Evolutionary conservation across 2,888 invertebrate genomes (phyloP).

Genomic region (Iphiclides podalirius): DNA sequence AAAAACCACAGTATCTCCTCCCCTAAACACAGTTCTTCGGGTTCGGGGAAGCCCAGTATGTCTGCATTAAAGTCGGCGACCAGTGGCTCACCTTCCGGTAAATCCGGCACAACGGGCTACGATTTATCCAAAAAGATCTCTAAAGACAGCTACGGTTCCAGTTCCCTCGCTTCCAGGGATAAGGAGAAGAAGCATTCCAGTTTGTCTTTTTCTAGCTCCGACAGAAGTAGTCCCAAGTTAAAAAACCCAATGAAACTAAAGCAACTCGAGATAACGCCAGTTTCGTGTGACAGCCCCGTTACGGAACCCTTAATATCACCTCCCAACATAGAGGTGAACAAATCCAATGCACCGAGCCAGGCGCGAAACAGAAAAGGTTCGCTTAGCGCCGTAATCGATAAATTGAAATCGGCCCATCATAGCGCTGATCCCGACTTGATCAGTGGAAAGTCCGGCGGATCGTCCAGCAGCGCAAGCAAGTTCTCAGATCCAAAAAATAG

Average conservation of each 20-base stretch:
- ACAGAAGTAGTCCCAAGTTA: constrained; percentile 82
- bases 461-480: constrained; percentile 61
- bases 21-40: constrained; percentile 87
- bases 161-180: constrained; percentile 67
- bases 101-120: constrained; percentile 77
- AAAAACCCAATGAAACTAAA: constrained; percentile 86
- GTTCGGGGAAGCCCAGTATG: constrained; percentile 94
- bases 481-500: constrained; percentile 74
- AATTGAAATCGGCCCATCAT: constrained; percentile 88
- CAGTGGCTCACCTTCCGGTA: constrained; percentile 84
- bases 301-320: constrained; percentile 71
- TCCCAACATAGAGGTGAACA: constrained; percentile 80
- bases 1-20: constrained; percentile 89
- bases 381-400: constrained; percentile 92
- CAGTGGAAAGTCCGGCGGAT: constrained; percentile 66
- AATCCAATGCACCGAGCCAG: constrained; percentile 80
- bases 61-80: constrained; percentile 90
- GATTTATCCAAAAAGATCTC: constrained; percentile 78
- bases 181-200: constrained; percentile 79
- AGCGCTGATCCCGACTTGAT: constrained; percentile 74
- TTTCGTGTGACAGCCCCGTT: constrained; percentile 71
- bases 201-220: constrained; percentile 74
- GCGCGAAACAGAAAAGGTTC: constrained; percentile 86
- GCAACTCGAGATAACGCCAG: constrained; percentile 81
- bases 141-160: constrained; percentile 67